Conservation (phyloP, 2,888 invertebrate species). For the Lochmaea capreae region DNA sequence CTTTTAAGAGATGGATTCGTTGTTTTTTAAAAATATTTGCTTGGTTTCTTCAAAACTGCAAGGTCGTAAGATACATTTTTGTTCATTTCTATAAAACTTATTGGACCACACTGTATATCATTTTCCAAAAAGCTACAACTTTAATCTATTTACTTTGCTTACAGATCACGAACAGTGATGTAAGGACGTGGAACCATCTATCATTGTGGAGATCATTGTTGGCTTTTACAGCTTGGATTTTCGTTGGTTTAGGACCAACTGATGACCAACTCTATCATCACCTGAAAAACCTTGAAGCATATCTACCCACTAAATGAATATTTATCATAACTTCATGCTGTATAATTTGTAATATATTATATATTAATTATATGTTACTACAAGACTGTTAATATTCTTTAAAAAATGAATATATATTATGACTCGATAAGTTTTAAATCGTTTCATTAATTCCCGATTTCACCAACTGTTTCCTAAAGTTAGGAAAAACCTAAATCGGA, state of each 20-base stretch:
- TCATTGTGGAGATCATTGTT: conserved; percentile 73
- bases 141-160: conserved; percentile 45
- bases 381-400: conserved; percentile 37
- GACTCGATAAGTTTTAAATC: not conserved
- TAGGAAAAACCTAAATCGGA: no score
- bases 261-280: conserved; percentile 68
- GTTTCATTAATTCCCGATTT: not conserved
- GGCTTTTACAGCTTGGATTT: conserved; percentile 70
- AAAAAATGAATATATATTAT: conserved; percentile 27
- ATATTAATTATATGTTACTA: conserved; percentile 17
- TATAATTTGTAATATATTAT: conserved; percentile 36
- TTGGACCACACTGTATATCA: not conserved
- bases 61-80: no score
- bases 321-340: conserved; percentile 18
- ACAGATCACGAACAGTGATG: conserved; percentile 69
- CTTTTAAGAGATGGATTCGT: no score
- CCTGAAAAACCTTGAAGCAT: conserved; percentile 62
- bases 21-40: no score
- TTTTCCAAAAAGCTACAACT: not conserved
- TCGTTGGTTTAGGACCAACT: conserved; percentile 70
- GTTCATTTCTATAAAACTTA: no score
- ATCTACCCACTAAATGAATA: conserved; percentile 56
- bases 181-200: conserved; percentile 72
- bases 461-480: no score
- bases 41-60: no score